Evolutionary conservation across 2,797 vertebrate species (phyloP).

Genomic region (Ctenopoma kingsleyae): DNA sequence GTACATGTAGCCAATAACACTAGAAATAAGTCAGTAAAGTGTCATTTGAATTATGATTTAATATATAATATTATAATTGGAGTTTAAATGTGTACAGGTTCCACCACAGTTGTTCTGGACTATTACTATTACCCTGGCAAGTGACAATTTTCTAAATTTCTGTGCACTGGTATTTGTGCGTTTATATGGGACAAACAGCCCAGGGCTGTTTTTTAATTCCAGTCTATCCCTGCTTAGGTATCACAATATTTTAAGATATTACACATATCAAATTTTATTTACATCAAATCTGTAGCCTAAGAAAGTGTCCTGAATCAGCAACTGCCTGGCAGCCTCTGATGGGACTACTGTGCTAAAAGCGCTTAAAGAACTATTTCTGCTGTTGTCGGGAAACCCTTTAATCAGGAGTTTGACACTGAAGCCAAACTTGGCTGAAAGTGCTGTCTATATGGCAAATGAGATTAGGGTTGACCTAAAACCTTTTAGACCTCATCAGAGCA

Average conservation of each 20-base stretch:
- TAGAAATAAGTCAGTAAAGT: too few species aligned
- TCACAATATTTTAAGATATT: neutral
- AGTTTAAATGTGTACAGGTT: too few species aligned
- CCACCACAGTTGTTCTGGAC: too few species aligned
- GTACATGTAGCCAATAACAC: too few species aligned
- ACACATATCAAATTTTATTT: neutral
- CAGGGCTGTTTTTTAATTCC: too few species aligned
- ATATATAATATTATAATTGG: too few species aligned
- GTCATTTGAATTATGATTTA: too few species aligned
- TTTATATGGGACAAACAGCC: too few species aligned
- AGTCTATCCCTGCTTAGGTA: too few species aligned
- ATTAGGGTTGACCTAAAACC: conserved; percentile 50
- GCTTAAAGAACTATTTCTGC: conserved; percentile 30
- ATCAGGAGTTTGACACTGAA: conserved; percentile 34
- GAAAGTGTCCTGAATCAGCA: conserved; percentile 3
- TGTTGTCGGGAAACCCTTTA: conserved; percentile 29
- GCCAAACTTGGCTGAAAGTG: conserved; percentile 36
- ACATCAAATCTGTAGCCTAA: neutral
- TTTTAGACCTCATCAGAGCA: conserved; percentile 37
- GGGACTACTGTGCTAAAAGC: conserved; percentile 15
- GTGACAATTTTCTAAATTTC: too few species aligned
- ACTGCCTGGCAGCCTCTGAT: conserved; percentile 11
- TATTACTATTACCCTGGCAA: too few species aligned
- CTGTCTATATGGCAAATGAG: conserved; percentile 21
- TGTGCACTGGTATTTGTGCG: too few species aligned